Conservation (phyloP, 2,888 invertebrate species). For the Stegophylla sp. region DNA sequence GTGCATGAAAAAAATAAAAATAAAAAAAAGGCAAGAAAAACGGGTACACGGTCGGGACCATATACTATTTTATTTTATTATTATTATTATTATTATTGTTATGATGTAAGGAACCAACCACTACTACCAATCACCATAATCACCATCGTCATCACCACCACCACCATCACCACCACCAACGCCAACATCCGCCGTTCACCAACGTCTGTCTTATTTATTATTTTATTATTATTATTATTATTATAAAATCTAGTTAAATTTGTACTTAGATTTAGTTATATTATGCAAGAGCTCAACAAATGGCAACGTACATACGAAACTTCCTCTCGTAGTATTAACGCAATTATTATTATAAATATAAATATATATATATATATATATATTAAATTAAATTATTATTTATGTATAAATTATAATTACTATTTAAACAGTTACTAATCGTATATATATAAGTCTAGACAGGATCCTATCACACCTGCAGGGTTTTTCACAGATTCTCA, state of each 20-base stretch:
- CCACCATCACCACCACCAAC: background rate
- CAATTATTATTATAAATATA: conserved; percentile 25
- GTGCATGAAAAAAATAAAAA: too few species aligned
- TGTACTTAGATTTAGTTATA: conserved; percentile 44
- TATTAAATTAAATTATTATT: background rate
- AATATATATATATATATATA: background rate
- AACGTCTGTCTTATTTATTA: too few species aligned
- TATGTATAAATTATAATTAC: background rate
- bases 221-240: background rate
- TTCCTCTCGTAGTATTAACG: conserved; percentile 31
- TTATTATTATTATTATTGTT: too few species aligned
- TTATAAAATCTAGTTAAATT: conserved; percentile 22
- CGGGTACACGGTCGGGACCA: too few species aligned
- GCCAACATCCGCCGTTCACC: too few species aligned
- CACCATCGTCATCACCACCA: too few species aligned
- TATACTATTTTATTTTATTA: too few species aligned
- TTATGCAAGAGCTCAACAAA: conserved; percentile 47
- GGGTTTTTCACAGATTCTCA: conserved; percentile 55
- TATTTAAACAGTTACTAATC: background rate
- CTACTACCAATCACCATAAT: too few species aligned
- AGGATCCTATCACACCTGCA: conserved; percentile 54
- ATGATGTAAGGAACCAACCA: too few species aligned
- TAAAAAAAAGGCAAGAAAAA: too few species aligned
- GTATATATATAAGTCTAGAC: conserved; percentile 30
- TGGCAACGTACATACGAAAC: too few species aligned